Base-by-base conservation (phyloP, 2,797 vertebrate genomes). In the Antrozous pallidus region DNA sequence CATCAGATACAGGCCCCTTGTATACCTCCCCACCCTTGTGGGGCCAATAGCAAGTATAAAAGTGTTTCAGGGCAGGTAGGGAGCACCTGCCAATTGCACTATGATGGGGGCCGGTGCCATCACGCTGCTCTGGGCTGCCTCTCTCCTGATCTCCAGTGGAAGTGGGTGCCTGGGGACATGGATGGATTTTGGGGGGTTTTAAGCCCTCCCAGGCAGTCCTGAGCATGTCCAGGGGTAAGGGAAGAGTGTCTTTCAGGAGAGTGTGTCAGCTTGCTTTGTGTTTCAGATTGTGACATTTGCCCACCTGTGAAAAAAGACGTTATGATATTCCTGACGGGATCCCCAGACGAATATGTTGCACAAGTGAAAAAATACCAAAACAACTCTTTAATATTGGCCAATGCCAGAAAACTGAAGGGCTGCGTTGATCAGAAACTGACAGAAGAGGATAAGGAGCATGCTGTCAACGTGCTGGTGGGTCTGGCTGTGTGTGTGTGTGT, bases 351-450 rank as follows among this genome's bases (percentile, higher is more conserved):
- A 31, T 61, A 61, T 61, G 28, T 61, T 61, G 58, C 28, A 14
- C 58, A 61, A 61, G 58, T 61, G 58, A 13, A 31, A 20, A 33
- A 40, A 20, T 92, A 40, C 26, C 6, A 2, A 5, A 0, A 3
- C 1, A 0, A 33, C 5, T 0, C 22, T 42, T 0, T 0, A 0
- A 0, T 56, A 3, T 1, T 84, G 63, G 8, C 4, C 2, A 84
- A 38, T 1, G 36, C 67, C 14, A 28, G 2, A 33, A 6, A 1
- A 0, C 31, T 86, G 51, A 94, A 92, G 75, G 2, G 6, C 17
- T 77, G 89, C 26, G 0, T 8, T 8, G 67, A 92, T 4, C 1
- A 2, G 1, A 95, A 63, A 26, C 5, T 94, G 79, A 89, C 79
- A 1, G 14, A 13, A 3, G 67, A 89, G 7, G 80, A 94, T 11